Evolutionary conservation across 2,113 vertebrate species (phyloP).

Genomic region (Osmerus eperlanus): DNA sequence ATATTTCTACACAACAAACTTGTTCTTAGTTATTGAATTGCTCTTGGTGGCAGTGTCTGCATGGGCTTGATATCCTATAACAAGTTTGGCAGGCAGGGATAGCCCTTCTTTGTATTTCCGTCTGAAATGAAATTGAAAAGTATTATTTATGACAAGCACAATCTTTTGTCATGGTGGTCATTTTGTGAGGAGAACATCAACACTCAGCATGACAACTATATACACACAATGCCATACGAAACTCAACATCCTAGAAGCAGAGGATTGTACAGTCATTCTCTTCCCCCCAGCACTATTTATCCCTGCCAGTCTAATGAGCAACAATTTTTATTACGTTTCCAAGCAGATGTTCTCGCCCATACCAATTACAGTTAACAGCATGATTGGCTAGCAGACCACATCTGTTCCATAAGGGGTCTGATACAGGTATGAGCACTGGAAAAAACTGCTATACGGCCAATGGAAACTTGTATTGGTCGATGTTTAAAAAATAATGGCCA

Average conservation of each 20-base stretch:
- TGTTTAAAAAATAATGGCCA: no score
- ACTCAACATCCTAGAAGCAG: slow-evolving; percentile 51
- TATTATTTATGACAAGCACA: not conserved
- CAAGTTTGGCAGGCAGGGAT: slow-evolving; percentile 74
- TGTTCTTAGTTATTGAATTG: slow-evolving; percentile 75
- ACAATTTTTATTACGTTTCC: slow-evolving; percentile 63
- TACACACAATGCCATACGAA: not conserved
- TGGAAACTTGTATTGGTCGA: no score
- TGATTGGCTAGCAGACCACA: slow-evolving; percentile 43
- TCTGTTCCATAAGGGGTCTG: not conserved
- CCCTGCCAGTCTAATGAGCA: slow-evolving; percentile 45
- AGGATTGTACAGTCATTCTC: slow-evolving; percentile 49
- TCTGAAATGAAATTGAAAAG: slow-evolving; percentile 47
- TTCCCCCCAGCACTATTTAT: slow-evolving; percentile 36
- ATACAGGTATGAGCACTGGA: slow-evolving; percentile 13
- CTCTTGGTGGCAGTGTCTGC: slow-evolving; percentile 83
- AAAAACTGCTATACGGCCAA: not conserved
- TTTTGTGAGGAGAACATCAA: not conserved
- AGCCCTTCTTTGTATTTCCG: slow-evolving; percentile 78
- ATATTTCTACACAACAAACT: slow-evolving; percentile 71
- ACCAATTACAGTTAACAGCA: slow-evolving; percentile 58
- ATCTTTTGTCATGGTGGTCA: no score
- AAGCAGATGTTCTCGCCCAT: slow-evolving; percentile 51
- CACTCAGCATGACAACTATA: not conserved
- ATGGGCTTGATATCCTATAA: slow-evolving; percentile 83